A percentile compares a stretch with the other conserved stretches of the same genome.
phyloP scores from a whole-genome alignment of 2,113 vertebrate genomes.

The Butastur rufipennis region DNA sequence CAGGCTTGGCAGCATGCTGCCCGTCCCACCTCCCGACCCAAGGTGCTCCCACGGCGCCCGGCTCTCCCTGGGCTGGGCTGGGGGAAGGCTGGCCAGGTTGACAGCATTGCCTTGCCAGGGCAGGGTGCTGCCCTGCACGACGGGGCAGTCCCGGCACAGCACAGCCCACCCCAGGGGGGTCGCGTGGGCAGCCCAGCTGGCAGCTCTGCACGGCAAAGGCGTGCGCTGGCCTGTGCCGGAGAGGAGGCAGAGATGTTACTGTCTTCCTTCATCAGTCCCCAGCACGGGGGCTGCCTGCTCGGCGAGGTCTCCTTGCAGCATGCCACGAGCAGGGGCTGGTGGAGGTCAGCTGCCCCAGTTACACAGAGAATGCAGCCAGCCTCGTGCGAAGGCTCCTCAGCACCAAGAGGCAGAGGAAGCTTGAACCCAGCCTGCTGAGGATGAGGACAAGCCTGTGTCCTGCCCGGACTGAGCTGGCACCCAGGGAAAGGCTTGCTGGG shows the following conservation, averaged over 20 bases:
- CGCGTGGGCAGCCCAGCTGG: fast-evolving
- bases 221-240: fast-evolving
- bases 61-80: not conserved
- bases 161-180: not conserved
- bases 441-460: not conserved
- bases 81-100: not conserved
- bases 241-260: not conserved
- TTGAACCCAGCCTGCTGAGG: not conserved
- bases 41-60: not conserved
- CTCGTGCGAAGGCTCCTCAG: not conserved
- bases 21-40: fast-evolving
- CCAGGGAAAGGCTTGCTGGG: not conserved
- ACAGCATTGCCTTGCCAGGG: not conserved
- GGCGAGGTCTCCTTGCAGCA: too few species aligned
- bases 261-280: not conserved
- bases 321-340: not conserved
- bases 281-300: not conserved
- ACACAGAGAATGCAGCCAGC: not conserved
- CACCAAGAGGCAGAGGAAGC: not conserved
- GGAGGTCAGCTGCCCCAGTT: not conserved
- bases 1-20: not conserved
- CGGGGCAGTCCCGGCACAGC: too few species aligned
- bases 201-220: not conserved
- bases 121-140: not conserved
- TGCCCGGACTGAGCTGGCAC: not conserved